Conservation (phyloP, 2,113 vertebrate species). For the Synchiropus splendidus region DNA sequence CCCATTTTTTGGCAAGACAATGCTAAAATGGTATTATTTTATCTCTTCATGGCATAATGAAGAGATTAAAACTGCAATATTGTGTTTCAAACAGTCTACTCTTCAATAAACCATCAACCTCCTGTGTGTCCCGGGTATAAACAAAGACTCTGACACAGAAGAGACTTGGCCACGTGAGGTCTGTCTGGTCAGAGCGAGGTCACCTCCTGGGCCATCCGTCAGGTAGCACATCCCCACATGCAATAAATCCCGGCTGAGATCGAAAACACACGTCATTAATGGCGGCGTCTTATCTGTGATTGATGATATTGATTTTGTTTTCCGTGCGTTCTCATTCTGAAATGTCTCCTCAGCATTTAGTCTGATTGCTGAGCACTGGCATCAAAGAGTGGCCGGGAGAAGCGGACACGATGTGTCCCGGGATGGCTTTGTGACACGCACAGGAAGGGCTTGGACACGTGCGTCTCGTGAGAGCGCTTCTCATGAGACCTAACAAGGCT, state of each 20-base stretch:
- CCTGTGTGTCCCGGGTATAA: no score
- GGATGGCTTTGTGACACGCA: constrained; percentile 34
- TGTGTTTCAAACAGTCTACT: no score
- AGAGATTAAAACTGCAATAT: no score
- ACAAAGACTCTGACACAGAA: no score
- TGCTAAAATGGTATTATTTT: no score
- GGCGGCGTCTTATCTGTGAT: constrained; percentile 65
- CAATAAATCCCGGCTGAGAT: constrained; percentile 51
- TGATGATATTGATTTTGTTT: constrained; percentile 74
- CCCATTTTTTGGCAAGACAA: no score
- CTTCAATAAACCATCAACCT: no score
- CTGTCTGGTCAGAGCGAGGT: constrained; percentile 41
- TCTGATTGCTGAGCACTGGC: constrained; percentile 66
- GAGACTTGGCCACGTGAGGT: no score
- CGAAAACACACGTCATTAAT: constrained; percentile 68
- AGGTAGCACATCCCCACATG: constrained; percentile 30
- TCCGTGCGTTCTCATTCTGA: constrained; percentile 51
- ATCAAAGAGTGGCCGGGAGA: constrained; percentile 58
- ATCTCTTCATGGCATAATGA: no score
- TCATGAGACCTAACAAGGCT: constrained; percentile 55
- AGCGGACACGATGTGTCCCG: constrained; percentile 41
- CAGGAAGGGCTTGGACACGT: constrained; percentile 32
- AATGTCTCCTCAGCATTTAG: constrained; percentile 69
- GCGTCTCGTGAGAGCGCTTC: constrained; percentile 51
- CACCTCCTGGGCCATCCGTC: constrained; percentile 33